These are phyloP conservation scores for Papilio glaucus DNA, from an alignment of 1,140 invertebrate genomes.

Conservation along the genomic window DNA sequence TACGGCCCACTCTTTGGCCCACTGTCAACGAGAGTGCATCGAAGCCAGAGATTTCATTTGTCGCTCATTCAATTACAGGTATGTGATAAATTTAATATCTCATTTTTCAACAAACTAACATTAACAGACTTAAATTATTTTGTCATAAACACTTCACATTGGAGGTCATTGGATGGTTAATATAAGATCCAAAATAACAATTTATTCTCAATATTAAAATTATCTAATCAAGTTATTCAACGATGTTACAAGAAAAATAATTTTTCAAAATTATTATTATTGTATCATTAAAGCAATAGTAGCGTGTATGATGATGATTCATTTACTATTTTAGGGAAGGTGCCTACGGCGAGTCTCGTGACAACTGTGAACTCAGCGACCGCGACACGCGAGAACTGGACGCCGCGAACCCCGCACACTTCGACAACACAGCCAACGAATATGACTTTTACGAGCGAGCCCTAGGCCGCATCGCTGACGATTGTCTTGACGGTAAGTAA, in stretches of 20 bases:
- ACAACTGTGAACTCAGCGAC: slow-evolving; percentile 95
- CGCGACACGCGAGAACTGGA: slow-evolving; percentile 93
- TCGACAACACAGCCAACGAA: slow-evolving; percentile 90
- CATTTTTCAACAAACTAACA: too few species aligned
- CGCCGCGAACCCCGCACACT: slow-evolving; percentile 92
- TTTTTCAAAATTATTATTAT: too few species aligned
- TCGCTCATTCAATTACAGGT: slow-evolving; percentile 93
- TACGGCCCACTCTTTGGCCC: slow-evolving; percentile 88
- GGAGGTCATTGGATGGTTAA: too few species aligned
- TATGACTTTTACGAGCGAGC: slow-evolving; percentile 95
- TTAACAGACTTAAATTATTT: too few species aligned
- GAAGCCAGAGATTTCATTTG: slow-evolving; percentile 94
- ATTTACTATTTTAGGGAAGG: slow-evolving; percentile 63
- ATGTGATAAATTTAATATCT: slow-evolving; percentile 34
- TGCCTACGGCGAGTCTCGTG: slow-evolving; percentile 87
- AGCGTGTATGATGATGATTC: not conserved
- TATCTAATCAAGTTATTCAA: too few species aligned
- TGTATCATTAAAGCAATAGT: not conserved
- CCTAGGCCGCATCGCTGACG: slow-evolving; percentile 87
- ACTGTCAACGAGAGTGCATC: slow-evolving; percentile 92
- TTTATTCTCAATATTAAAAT: too few species aligned
- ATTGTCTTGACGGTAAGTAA: slow-evolving; percentile 91
- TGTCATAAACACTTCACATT: too few species aligned
- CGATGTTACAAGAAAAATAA: too few species aligned
- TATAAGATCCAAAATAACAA: too few species aligned